Percentiles rank a stretch among this genome's conserved stretches.
These are phyloP conservation scores for Lysandra coridon DNA, from an alignment of 2,888 invertebrate genomes.

Conservation along the genomic window DNA sequence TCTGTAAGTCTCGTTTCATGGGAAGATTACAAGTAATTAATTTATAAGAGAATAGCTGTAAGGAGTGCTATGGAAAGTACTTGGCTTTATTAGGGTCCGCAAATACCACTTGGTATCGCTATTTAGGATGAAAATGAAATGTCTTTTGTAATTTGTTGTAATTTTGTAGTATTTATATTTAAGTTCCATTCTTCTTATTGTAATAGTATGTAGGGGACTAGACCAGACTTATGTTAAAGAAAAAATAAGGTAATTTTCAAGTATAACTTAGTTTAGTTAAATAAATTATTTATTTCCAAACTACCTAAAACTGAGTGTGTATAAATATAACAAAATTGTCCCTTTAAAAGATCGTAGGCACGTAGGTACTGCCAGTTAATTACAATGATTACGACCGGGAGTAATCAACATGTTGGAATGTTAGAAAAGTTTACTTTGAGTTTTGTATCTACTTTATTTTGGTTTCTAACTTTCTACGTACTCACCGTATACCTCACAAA, in stretches of 20 bases:
- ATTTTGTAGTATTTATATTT: neutral
- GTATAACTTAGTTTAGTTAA: too few relatives aligned
- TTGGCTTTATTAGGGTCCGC: slow-evolving; percentile 56
- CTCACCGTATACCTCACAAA: neutral
- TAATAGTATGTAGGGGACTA: too few relatives aligned
- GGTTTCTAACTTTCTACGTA: neutral
- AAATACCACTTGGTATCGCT: slow-evolving; percentile 33
- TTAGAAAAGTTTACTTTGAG: too few relatives aligned
- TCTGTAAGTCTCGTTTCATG: slow-evolving; percentile 76
- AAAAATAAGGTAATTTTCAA: too few relatives aligned
- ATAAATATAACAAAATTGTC: neutral
- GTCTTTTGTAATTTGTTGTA: neutral
- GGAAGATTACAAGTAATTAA: slow-evolving; percentile 81
- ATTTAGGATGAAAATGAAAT: slow-evolving; percentile 2
- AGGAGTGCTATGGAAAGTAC: slow-evolving; percentile 62
- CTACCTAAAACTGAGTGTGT: neutral
- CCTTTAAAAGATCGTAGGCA: too few relatives aligned
- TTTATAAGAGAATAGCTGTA: slow-evolving; percentile 79
- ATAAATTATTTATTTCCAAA: too few relatives aligned
- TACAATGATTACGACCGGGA: neutral
- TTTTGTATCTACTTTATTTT: neutral
- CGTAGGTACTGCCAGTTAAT: neutral
- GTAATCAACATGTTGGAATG: neutral
- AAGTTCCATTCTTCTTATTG: neutral
- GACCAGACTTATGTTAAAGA: too few relatives aligned